Base-by-base conservation (phyloP, 2,113 vertebrate species). In the Haplochromis burtoni region DNA sequence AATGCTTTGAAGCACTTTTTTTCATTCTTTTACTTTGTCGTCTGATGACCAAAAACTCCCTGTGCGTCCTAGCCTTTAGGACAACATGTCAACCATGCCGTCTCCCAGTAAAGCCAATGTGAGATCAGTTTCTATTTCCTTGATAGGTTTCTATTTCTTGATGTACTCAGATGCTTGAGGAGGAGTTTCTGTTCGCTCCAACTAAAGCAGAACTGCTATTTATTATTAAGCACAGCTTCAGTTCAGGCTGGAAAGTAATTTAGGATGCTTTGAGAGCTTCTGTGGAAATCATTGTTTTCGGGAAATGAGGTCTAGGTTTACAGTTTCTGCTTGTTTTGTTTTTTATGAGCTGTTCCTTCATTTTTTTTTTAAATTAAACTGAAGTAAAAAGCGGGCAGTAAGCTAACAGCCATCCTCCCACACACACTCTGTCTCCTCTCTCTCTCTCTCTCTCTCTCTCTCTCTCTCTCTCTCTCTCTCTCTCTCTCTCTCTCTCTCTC, bases 51-150 rank as follows among this genome's bases (percentile, higher is more conserved):
- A 80, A 85, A 83, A 81, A 2, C 24, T 35, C 17, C 11, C 63
- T 84, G 38, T 14, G 21, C 6, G 16, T 33, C 31, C 14, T 51
- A 19, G 49, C 13, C 2, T 40, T 40, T 29, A 1, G 7, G 12
- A 40, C 63, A 3, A n/a, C 12, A 13, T 59, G 10, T 7, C 73
- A 59, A 14, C 14, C 21, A 13, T 6, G 12, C n/a, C 1, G 68
- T 17, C 35, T 63, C 63, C 19, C 57, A 73, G 42, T 0, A 9
- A 40, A 33, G 17, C 31, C 2, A 11, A 13, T 78, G 16, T 16
- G 26, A 79, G 53, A 19, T 87, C 21, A 63, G 73, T 92, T 87
- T 86, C 85, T 33, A 11, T 90, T 92, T 82, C 87, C 19, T 57
- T 29, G 16, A 76, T 63, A 16, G 14, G 71, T 88, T 88, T 91